Evolutionary conservation across 2,113 vertebrate species (phyloP).

Genomic region (Rhinoptilus africanus): DNA sequence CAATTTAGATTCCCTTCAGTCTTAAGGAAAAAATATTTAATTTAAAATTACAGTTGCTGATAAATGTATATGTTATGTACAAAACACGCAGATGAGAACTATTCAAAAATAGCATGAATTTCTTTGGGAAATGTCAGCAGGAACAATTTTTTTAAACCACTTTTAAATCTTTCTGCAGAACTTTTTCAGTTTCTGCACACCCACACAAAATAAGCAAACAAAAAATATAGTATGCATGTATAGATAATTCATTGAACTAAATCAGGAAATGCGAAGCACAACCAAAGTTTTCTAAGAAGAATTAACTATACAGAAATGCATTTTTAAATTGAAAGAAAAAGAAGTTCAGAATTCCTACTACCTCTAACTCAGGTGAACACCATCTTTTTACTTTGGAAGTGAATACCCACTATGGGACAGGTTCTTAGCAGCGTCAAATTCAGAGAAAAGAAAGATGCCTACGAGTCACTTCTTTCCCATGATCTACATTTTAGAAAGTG

Average conservation of each 20-base stretch:
- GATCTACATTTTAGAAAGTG: background rate
- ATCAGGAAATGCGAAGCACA: background rate
- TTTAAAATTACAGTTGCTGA: background rate
- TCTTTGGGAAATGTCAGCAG: constrained; percentile 9
- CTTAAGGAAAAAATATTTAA: background rate
- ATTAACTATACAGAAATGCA: background rate
- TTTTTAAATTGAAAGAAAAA: background rate
- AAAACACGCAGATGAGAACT: background rate
- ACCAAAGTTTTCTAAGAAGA: background rate
- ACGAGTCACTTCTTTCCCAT: background rate
- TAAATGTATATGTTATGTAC: background rate
- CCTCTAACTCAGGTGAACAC: background rate
- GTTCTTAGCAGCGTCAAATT: background rate
- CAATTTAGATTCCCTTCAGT: background rate
- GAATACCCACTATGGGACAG: background rate
- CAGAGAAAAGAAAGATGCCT: background rate
- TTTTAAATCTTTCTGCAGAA: background rate
- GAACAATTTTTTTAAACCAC: background rate
- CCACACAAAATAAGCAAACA: background rate
- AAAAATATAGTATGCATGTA: background rate
- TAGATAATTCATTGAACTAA: background rate
- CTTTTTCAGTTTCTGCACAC: background rate
- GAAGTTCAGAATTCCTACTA: background rate
- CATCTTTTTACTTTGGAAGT: background rate
- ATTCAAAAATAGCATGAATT: background rate